phyloP scores from a whole-genome alignment of 2,113 vertebrate species.

The Hippocampus guttulatus region DNA sequence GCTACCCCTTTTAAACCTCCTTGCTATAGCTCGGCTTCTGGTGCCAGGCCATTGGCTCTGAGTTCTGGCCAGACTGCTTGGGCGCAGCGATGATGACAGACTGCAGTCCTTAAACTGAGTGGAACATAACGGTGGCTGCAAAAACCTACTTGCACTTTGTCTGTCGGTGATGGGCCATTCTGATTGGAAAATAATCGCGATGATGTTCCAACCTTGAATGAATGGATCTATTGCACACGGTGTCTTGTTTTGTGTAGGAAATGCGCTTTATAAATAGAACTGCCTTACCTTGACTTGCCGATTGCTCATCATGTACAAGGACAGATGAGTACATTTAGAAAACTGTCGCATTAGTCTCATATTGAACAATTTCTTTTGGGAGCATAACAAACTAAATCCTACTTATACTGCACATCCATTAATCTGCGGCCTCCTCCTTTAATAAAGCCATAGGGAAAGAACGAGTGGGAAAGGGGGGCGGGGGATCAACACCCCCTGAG shows the following conservation, averaged over 20 bases:
- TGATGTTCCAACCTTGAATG: conserved; percentile 27
- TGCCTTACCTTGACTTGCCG: not conserved
- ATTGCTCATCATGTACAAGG: conserved; percentile 7
- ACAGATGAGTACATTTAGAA: conserved; percentile 30
- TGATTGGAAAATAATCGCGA: conserved; percentile 26
- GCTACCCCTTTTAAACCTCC: conserved; percentile 39
- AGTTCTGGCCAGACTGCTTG: conserved; percentile 33
- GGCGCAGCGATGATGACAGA: conserved; percentile 36
- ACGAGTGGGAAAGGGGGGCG: too few relatives aligned
- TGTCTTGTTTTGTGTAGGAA: too few relatives aligned
- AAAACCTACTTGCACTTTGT: conserved; percentile 28
- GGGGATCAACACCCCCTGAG: conserved; percentile 8
- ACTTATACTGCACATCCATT: conserved; percentile 22
- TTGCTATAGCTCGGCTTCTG: conserved; percentile 33
- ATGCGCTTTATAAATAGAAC: too few relatives aligned
- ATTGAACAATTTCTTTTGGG: conserved; percentile 26
- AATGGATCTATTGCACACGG: conserved; percentile 12
- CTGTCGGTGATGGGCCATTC: not conserved
- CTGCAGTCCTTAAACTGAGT: conserved; percentile 42
- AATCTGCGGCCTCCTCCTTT: conserved; percentile 12
- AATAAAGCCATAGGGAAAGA: conserved; percentile 34
- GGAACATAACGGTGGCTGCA: conserved; percentile 19
- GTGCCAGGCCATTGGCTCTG: conserved; percentile 48
- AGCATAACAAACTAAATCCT: conserved; percentile 29
- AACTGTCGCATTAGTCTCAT: conserved; percentile 24